phyloP scores from a whole-genome alignment of 2,113 vertebrate genomes.

The Sinocyclocheilus grahami region DNA sequence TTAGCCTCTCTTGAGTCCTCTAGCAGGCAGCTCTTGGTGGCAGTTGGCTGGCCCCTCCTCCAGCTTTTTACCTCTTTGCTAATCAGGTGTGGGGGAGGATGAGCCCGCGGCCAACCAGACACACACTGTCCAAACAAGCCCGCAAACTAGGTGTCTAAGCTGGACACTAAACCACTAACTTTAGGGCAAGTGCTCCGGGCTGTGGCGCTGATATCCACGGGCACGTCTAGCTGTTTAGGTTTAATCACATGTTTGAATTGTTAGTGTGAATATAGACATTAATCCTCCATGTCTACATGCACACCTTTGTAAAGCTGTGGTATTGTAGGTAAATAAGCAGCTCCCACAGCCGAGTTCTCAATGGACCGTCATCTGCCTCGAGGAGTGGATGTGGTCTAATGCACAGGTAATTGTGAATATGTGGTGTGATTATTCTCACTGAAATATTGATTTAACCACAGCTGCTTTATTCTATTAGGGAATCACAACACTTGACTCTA shows the following conservation, averaged over 20 bases:
- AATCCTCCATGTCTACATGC: constrained; percentile 26
- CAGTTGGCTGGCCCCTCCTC: constrained; percentile 57
- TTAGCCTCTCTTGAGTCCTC: constrained; percentile 19
- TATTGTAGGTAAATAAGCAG: constrained; percentile 24
- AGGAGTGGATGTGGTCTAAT: not conserved
- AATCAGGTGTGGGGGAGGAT: constrained; percentile 63
- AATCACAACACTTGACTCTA: constrained; percentile 3
- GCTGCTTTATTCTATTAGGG: not conserved
- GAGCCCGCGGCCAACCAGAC: constrained; percentile 33
- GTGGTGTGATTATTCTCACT: not conserved
- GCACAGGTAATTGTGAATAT: constrained; percentile 22
- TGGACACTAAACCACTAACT: constrained; percentile 32
- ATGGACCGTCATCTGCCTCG: constrained; percentile 6
- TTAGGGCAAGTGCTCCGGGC: constrained; percentile 1
- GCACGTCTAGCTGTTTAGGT: constrained; percentile 29
- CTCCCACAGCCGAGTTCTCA: constrained; percentile 4
- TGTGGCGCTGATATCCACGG: constrained; percentile 10
- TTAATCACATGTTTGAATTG: constrained; percentile 50
- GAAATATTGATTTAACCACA: constrained; percentile 5
- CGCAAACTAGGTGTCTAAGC: constrained; percentile 10
- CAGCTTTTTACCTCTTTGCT: constrained; percentile 56
- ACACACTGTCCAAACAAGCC: constrained; percentile 35
- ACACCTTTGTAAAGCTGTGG: constrained; percentile 13
- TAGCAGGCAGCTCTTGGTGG: constrained; percentile 44
- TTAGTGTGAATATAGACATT: constrained; percentile 46